phyloP scores from a whole-genome alignment of 2,888 invertebrate genomes.

The Andrena camellia region DNA sequence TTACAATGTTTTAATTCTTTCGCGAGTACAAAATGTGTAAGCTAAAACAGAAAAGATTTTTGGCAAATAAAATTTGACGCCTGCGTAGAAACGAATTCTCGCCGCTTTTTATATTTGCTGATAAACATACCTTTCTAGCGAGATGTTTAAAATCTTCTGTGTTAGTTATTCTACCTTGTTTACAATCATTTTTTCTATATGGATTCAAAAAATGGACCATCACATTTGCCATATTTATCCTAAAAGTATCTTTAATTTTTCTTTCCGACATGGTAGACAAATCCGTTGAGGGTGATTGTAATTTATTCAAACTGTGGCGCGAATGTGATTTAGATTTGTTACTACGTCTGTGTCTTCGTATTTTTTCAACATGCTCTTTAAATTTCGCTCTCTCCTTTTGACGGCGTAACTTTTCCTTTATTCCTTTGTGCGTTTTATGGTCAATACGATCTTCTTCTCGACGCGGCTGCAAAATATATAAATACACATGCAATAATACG shows the following conservation, averaged over 20 bases:
- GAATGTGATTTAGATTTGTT: constrained; percentile 81
- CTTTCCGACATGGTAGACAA: constrained; percentile 87
- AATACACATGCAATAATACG: constrained; percentile 5
- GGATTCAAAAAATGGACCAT: constrained; percentile 95
- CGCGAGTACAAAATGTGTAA: constrained; percentile 97
- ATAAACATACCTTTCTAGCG: constrained; percentile 92
- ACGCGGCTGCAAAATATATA: constrained; percentile 88
- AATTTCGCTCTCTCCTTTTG: constrained; percentile 88
- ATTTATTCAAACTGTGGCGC: constrained; percentile 77
- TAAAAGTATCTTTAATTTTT: constrained; percentile 94
- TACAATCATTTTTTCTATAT: constrained; percentile 94
- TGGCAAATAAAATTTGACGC: background rate
- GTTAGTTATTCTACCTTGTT: constrained; percentile 93
- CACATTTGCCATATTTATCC: constrained; percentile 91
- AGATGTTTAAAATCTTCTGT: constrained; percentile 98
- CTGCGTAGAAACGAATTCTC: constrained; percentile 1
- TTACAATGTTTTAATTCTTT: constrained; percentile 97
- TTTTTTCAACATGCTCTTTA: constrained; percentile 85
- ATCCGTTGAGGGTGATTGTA: constrained; percentile 85
- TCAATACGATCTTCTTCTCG: constrained; percentile 92
- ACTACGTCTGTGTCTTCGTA: constrained; percentile 84
- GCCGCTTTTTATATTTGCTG: background rate
- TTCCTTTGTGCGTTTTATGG: constrained; percentile 91
- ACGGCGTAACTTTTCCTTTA: constrained; percentile 91
- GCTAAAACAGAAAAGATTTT: constrained; percentile 86